Evolutionary conservation across 2,113 vertebrate species (phyloP).

Genomic region (Peromyscus leucopus): DNA sequence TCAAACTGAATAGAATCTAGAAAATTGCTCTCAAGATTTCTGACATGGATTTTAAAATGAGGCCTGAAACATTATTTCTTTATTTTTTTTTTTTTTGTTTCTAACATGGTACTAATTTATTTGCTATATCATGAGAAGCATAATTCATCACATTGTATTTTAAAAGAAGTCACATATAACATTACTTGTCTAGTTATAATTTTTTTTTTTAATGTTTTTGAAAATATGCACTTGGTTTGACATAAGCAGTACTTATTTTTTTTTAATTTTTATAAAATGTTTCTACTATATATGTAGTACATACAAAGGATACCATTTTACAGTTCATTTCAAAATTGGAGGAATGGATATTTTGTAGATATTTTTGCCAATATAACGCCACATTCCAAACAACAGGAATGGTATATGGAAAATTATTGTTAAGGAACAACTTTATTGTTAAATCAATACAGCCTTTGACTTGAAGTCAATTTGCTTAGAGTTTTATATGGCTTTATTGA

Average conservation of each 20-base stretch:
- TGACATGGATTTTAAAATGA: neutral
- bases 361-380: neutral
- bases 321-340: neutral
- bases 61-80: neutral
- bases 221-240: neutral
- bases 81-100: too few relatives aligned
- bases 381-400: slow-evolving; percentile 33
- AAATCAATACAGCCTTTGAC: slow-evolving; percentile 75
- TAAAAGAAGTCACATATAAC: too few relatives aligned
- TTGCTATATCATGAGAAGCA: too few relatives aligned
- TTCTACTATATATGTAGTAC: neutral
- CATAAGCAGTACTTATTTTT: neutral
- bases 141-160: too few relatives aligned
- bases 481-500: slow-evolving; percentile 73
- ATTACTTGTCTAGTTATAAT: too few relatives aligned
- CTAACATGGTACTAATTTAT: too few relatives aligned
- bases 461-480: slow-evolving; percentile 70
- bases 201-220: too few relatives aligned
- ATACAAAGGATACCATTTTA: neutral
- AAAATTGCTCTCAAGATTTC: neutral
- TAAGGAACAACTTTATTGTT: slow-evolving; percentile 68
- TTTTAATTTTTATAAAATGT: neutral
- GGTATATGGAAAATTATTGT: slow-evolving; percentile 65
- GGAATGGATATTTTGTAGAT: neutral
- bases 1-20: neutral